A percentile compares a stretch with the other conserved stretches of the same genome.
Evolutionary conservation across 2,797 vertebrate species (phyloP).

Genomic region (Diplodus puntazzo): DNA sequence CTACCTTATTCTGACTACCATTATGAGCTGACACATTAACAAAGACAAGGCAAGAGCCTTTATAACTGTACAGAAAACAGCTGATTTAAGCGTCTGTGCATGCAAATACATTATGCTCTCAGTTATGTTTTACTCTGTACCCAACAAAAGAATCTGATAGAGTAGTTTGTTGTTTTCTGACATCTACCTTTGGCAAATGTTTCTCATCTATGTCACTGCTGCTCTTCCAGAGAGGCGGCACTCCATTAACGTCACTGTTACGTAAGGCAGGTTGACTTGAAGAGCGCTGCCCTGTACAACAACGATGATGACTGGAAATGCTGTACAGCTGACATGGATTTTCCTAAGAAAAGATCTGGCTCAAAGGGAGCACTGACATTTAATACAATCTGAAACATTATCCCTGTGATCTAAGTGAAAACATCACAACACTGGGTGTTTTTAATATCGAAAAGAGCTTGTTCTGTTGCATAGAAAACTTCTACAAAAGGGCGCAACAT

Average conservation of each 20-base stretch:
- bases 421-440: conserved; percentile 59
- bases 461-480: conserved; percentile 87
- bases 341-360: conserved; percentile 65
- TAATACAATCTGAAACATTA: conserved; percentile 57
- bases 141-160: conserved; percentile 31
- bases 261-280: conserved; percentile 58
- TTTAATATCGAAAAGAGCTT: conserved; percentile 67
- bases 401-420: conserved; percentile 50
- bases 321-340: conserved; percentile 45
- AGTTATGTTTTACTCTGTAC: conserved; percentile 40
- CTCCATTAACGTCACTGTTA: conserved; percentile 30
- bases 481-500: conserved; percentile 80
- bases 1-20: conserved; percentile 45
- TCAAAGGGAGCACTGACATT: conserved; percentile 74
- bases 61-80: conserved; percentile 60
- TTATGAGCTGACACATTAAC: conserved; percentile 47
- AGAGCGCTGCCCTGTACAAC: conserved; percentile 49
- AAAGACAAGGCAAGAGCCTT: conserved; percentile 40
- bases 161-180: conserved; percentile 59
- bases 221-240: conserved; percentile 59
- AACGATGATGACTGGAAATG: conserved; percentile 27
- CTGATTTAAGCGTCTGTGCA: conserved; percentile 46
- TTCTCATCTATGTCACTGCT: conserved; percentile 49
- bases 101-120: conserved; percentile 48
- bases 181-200: conserved; percentile 80